Evolutionary conservation across 53 echinoderm and acorn worm genomes (phyloP).

Genomic region (Stichopus horrens): DNA sequence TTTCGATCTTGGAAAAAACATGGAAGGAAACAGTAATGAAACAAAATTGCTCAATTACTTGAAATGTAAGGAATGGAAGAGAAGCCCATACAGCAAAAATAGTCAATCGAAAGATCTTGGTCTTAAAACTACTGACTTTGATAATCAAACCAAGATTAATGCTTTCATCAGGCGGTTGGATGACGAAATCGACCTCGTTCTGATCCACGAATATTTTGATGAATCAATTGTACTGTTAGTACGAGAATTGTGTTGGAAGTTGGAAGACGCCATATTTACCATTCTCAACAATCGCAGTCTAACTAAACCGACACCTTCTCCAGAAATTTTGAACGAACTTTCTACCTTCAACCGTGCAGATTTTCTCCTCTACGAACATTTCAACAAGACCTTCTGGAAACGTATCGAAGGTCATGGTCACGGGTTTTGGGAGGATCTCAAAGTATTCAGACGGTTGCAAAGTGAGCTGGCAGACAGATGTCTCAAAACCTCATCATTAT

Average conservation of each 20-base stretch:
- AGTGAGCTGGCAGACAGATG: background rate
- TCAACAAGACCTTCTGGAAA: background rate
- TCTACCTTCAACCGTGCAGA: background rate
- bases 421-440: too few species aligned
- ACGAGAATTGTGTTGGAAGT: slow-evolving; percentile 1
- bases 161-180: background rate
- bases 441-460: too few species aligned
- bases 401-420: background rate
- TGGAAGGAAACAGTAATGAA: background rate
- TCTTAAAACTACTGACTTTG: background rate
- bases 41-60: background rate
- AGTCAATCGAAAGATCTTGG: slow-evolving; percentile 6
- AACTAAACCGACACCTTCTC: background rate
- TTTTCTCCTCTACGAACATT: background rate
- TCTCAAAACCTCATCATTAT: background rate
- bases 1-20: background rate
- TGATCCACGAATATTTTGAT: background rate
- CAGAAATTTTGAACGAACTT: background rate
- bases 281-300: background rate
- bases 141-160: background rate
- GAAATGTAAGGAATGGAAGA: background rate
- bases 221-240: background rate
- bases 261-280: background rate
- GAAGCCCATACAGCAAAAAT: background rate
- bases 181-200: too few species aligned